These are phyloP conservation scores for Baccha elongata DNA, from an alignment of 2,888 invertebrate genomes.

Conservation along the genomic window DNA sequence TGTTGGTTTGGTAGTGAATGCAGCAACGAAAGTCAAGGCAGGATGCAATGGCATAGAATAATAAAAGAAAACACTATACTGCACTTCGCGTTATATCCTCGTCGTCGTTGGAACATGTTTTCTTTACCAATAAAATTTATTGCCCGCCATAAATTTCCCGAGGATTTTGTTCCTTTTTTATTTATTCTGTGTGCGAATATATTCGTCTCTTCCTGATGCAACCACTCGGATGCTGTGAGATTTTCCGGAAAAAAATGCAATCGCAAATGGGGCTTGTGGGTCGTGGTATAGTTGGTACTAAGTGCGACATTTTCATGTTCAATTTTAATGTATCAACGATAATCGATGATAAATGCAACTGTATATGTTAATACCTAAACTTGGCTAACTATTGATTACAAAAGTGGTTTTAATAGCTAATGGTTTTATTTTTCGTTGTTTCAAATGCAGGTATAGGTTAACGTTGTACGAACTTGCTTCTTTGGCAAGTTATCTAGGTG, in stretches of 20 bases:
- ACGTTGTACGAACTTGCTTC: too few species aligned
- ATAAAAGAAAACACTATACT: constrained; percentile 35
- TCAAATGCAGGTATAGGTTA: too few species aligned
- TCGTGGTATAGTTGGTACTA: not conserved
- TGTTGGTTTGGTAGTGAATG: constrained; percentile 1
- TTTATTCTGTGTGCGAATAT: constrained; percentile 29
- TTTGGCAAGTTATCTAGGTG: too few species aligned
- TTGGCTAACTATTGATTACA: constrained; percentile 15
- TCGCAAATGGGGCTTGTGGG: constrained; percentile 15
- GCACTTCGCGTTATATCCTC: constrained; percentile 69
- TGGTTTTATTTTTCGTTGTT: too few species aligned
- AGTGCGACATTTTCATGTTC: constrained; percentile 53
- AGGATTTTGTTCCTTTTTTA: constrained; percentile 31
- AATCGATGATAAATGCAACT: constrained; percentile 42
- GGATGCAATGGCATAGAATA: constrained; percentile 37
- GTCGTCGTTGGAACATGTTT: constrained; percentile 71
- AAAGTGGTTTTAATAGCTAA: constrained; percentile 26
- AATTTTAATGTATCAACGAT: constrained; percentile 30
- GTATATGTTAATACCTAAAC: constrained; percentile 32
- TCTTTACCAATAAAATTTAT: constrained; percentile 73
- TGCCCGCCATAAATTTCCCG: constrained; percentile 65
- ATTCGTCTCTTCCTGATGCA: constrained; percentile 60
- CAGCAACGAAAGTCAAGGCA: constrained; percentile 36
- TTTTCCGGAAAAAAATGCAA: constrained; percentile 70
- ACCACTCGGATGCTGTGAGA: constrained; percentile 65